Evolutionary conservation across 2,888 invertebrate genomes (phyloP).

Genomic region (Amblyjoppa fuscipennis): DNA sequence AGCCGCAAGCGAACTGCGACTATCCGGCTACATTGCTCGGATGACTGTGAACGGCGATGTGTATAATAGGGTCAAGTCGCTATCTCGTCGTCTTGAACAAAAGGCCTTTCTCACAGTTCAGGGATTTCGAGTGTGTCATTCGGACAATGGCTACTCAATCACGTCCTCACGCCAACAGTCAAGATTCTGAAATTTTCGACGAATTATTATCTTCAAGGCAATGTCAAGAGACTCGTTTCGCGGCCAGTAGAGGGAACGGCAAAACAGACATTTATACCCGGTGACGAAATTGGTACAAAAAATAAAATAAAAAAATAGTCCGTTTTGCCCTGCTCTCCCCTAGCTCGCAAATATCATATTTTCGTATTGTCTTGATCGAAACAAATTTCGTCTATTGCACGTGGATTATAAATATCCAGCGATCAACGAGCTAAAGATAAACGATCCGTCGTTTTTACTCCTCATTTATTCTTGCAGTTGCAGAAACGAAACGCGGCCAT

Average conservation of each 20-base stretch:
- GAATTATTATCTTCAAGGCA: background rate
- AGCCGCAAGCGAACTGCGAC: slow-evolving; percentile 28
- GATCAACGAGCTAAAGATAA: background rate
- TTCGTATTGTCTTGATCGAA: background rate
- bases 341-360: background rate
- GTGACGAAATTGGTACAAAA: no score
- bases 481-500: background rate
- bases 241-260: background rate
- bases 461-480: background rate
- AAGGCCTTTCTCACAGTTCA: slow-evolving; percentile 22
- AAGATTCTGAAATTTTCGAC: background rate
- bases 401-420: background rate
- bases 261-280: background rate
- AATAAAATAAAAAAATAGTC: no score
- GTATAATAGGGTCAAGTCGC: slow-evolving; percentile 48
- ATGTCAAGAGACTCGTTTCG: background rate
- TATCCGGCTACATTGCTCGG: slow-evolving; percentile 30
- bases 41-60: slow-evolving; percentile 31
- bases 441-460: background rate
- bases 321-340: background rate
- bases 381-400: background rate
- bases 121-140: background rate
- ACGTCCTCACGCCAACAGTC: background rate
- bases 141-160: slow-evolving; percentile 13
- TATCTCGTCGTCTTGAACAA: slow-evolving; percentile 30